phyloP scores from a whole-genome alignment of 1,140 invertebrate genomes.

The Lethocerus indicus region DNA sequence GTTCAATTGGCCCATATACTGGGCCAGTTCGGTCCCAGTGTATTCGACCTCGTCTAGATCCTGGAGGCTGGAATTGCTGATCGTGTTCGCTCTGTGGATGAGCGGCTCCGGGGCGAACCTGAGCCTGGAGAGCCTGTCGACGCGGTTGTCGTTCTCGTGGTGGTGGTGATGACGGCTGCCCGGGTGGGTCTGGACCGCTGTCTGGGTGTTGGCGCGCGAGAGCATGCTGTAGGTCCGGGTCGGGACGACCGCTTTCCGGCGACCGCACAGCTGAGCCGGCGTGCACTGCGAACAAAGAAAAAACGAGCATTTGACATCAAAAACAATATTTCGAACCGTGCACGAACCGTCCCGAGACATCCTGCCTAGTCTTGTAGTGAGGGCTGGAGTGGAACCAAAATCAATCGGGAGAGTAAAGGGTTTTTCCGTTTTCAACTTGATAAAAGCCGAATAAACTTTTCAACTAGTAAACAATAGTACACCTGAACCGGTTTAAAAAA shows the following conservation, averaged over 20 bases:
- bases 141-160: background rate
- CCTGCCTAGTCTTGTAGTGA: too few relatives aligned
- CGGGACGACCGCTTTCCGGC: constrained; percentile 18
- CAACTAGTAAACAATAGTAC: too few relatives aligned
- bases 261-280: constrained; percentile 26
- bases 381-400: too few relatives aligned
- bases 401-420: too few relatives aligned
- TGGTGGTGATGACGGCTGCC: background rate
- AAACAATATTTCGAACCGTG: background rate
- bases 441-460: too few relatives aligned
- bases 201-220: constrained; percentile 5
- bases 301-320: background rate
- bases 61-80: constrained; percentile 52
- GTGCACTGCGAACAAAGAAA: constrained; percentile 22
- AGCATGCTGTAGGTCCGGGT: constrained; percentile 16
- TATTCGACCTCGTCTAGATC: constrained; percentile 47
- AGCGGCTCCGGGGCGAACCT: background rate
- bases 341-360: too few relatives aligned
- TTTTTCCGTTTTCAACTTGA: too few relatives aligned
- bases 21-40: constrained; percentile 32
- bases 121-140: background rate
- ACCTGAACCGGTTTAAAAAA: too few relatives aligned
- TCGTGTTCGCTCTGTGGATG: constrained; percentile 24
- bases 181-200: background rate
- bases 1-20: constrained; percentile 19